Evolutionary conservation across 2,888 invertebrate genomes (phyloP).

Genomic region (Harpalus rubripes): DNA sequence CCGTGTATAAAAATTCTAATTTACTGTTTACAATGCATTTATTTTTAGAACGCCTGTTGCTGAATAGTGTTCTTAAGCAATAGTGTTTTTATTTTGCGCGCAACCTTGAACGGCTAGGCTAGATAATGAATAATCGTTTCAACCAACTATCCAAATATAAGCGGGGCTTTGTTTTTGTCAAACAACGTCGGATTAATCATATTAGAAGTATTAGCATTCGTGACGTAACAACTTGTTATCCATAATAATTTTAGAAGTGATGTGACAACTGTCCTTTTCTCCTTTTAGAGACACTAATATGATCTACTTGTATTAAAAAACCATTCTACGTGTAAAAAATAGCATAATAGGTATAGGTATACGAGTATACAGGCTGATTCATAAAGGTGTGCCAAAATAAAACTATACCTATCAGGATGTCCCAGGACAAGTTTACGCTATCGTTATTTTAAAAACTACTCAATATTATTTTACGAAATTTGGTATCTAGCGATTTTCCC

Average conservation of each 20-base stretch:
- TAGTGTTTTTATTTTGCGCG: slow-evolving; percentile 61
- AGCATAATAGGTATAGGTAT: no score
- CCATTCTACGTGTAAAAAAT: no score
- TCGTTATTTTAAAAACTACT: no score
- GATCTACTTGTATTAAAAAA: no score
- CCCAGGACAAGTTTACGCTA: no score
- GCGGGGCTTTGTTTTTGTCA: not conserved
- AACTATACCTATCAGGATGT: no score
- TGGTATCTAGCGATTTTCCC: no score
- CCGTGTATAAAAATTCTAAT: slow-evolving; percentile 58
- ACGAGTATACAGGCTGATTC: no score
- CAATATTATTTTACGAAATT: no score
- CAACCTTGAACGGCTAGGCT: slow-evolving; percentile 54
- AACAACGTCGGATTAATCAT: not conserved
- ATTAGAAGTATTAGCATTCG: no score
- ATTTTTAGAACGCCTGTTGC: slow-evolving; percentile 58
- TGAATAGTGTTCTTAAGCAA: slow-evolving; percentile 55
- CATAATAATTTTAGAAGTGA: not conserved
- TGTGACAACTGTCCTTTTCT: not conserved
- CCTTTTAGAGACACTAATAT: no score
- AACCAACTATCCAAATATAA: slow-evolving; percentile 50
- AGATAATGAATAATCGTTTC: slow-evolving; percentile 55
- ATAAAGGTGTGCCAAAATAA: no score
- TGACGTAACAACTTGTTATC: not conserved
- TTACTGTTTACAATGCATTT: slow-evolving; percentile 58